Evolutionary conservation across 2,888 invertebrate genomes (phyloP), one percentile per base, ranked within the genome.

Genomic region (Spilarctia lutea): DNA sequence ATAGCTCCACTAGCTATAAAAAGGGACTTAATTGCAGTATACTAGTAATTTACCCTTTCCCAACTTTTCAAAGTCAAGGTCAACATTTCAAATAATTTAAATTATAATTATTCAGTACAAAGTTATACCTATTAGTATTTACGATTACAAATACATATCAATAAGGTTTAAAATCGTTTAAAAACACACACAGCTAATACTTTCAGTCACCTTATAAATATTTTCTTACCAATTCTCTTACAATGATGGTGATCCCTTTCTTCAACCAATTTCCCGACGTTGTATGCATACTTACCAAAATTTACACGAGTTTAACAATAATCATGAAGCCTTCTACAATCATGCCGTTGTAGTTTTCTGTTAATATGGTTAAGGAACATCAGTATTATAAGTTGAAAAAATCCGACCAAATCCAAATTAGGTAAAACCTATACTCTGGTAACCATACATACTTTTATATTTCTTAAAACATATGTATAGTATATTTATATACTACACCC

Each of bases 261-360:
- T 56, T 24, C 52, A n/a, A 56, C 10, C 8, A 56, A 56, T n/a
- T 24, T 10, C n/a, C 11, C 10, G 52, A 56, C 24, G 24, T 56
- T 10, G n/a, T 0, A 56, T n/a, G 11, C 30, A 33, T 72, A 80
- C 83, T 79, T 73, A 83, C 81, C 76, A 33, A 10, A 45, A 10
- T 11, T 75, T 76, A 84, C 10, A 63, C 10, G 60, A 66, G 74
- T 45, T 27, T 30, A 3, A 77, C 84, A 45, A 65, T 65, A n/a
- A 84, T 74, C 8, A 72, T 70, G 68, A 48, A 76, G 20, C 83
- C 83, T 0, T 81, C 76, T 27, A 82, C 65, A 4, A 72, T 74
- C 75, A 76, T 75, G 20, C 77, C 74, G 65, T 83, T 81, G 33
- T 73, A 84, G n/a, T 45, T 77, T 65, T 83, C 85, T 84, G 76